phyloP scores from a whole-genome alignment of 1,140 invertebrate species.

The Drosophila pruinosa region DNA sequence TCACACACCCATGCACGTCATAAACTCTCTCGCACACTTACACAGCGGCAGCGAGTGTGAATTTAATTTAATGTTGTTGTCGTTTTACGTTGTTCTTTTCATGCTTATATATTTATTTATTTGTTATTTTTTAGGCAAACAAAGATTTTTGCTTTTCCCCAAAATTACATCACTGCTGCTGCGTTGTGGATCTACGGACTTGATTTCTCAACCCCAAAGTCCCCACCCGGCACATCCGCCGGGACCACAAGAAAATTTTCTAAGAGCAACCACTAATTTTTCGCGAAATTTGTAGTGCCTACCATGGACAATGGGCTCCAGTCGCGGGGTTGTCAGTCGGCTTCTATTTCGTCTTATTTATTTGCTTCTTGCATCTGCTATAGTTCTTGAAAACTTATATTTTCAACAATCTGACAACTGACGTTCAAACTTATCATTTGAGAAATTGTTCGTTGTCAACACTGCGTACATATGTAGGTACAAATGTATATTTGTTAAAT shows the following conservation, averaged over 20 bases:
- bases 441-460: conserved; percentile 41
- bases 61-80: conserved; percentile 72
- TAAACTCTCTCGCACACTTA: conserved; percentile 32
- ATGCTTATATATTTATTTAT: conserved; percentile 59
- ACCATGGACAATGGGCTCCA: not conserved
- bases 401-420: conserved; percentile 36
- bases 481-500: not conserved
- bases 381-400: conserved; percentile 12
- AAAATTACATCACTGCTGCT: conserved; percentile 66
- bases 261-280: conserved; percentile 30
- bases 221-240: conserved; percentile 13
- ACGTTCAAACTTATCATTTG: conserved; percentile 33
- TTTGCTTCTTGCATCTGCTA: not conserved
- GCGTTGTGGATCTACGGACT: conserved; percentile 28
- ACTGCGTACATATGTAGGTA: conserved; percentile 17
- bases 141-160: conserved; percentile 57
- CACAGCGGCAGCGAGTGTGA: conserved; percentile 31
- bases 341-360: conserved; percentile 4
- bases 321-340: not conserved
- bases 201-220: not conserved
- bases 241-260: conserved; percentile 3
- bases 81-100: conserved; percentile 58
- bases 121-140: conserved; percentile 71
- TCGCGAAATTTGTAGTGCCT: conserved; percentile 5
- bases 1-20: conserved; percentile 7